Evolutionary conservation across 2,888 invertebrate genomes (phyloP), one percentile per base, ranked within the genome.

Genomic region (Cheilosia variabilis): DNA sequence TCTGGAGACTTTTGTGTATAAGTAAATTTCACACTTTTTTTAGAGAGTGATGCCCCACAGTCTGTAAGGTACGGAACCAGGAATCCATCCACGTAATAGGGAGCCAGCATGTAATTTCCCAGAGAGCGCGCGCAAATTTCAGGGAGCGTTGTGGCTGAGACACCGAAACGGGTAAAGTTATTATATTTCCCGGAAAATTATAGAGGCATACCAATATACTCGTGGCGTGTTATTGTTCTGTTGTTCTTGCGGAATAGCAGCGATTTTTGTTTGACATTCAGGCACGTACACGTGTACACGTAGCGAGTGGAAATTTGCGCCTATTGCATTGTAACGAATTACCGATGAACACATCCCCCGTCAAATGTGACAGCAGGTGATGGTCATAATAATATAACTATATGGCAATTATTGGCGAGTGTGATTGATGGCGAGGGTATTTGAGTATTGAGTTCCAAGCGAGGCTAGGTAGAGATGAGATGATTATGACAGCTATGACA

Each of bases 11-110:
- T 27, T 63, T 69, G 43, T 37, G 63, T 68, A 57, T 57, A 50
- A 75, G 79, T 79, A 71, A 71, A 71, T 80, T 84, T 84, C 84
- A 84, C 84, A 84, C 84, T 84, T 78, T 79, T 55, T 55, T 37
- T n/a, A 55, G 45, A 34, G 45, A 53, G 27, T 62, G 72, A 53
- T 52, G 68, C 53, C 50, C 41, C 45, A 60, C 43, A 68, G 68
- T 76, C 62, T 63, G 62, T 62, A 77, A 45, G 43, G 53, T 68
- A 53, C 68, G n/a, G n/a, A n/a, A n/a, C n/a, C n/a, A 53, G 34
- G 45, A 78, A 69, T 71, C 27, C 31, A 52, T 43, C 57, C 73
- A 73, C 73, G 76, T 82, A 82, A 78, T 78, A 73, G 69, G 78
- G 45, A 78, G 78, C 43, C 63, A 60, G 68, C 55, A 75, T 84